Evolutionary conservation across 2,113 vertebrate species (phyloP).

Genomic region (Sturnira hondurensis): DNA sequence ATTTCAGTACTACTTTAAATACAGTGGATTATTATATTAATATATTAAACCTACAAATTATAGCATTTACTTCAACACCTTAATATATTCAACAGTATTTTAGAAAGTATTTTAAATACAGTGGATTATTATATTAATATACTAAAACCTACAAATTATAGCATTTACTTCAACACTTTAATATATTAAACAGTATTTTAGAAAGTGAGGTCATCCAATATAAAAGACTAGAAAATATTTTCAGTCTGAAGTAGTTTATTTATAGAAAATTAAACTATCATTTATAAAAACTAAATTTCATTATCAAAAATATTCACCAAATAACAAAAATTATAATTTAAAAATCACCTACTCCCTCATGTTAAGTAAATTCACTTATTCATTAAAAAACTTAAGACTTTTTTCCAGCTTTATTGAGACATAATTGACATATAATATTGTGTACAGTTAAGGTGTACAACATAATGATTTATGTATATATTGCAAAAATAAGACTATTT

Average conservation of each 20-base stretch:
- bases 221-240: background rate
- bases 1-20: background rate
- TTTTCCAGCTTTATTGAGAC: background rate
- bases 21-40: background rate
- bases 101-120: background rate
- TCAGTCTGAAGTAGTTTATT: background rate
- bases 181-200: background rate
- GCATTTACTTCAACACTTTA: background rate
- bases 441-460: background rate
- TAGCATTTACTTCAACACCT: background rate
- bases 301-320: background rate
- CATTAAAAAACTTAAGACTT: background rate
- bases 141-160: background rate
- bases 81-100: background rate
- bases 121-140: background rate
- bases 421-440: background rate
- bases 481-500: background rate
- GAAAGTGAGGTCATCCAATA: background rate
- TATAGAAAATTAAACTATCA: background rate
- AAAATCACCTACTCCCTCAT: background rate
- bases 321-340: background rate
- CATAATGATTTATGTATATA: background rate
- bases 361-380: conserved; percentile 30
- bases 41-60: background rate
- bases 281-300: background rate